Conservation (phyloP, 2,113 vertebrate genomes). For the Blennius ocellaris region DNA sequence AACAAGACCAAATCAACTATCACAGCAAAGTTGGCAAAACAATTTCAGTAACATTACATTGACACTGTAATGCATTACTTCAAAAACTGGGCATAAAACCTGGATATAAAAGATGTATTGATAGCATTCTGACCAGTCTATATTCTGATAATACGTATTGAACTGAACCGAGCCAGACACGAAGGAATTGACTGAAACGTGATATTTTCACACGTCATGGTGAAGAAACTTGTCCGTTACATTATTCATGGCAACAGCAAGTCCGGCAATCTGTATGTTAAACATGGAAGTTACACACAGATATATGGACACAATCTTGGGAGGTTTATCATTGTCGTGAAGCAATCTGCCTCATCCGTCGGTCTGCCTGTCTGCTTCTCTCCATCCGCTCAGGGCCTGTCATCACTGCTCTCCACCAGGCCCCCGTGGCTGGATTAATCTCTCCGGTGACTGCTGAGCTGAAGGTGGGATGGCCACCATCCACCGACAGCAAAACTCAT, state of each 20-base stretch:
- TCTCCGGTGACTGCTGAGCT: constrained; percentile 59
- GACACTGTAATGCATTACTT: too few relatives aligned
- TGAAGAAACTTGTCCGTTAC: constrained; percentile 8
- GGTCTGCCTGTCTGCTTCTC: constrained; percentile 40
- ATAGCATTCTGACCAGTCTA: too few relatives aligned
- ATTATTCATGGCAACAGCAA: constrained; percentile 11
- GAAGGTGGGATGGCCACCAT: constrained; percentile 59
- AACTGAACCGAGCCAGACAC: not conserved
- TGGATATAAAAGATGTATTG: too few relatives aligned
- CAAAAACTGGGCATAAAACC: too few relatives aligned
- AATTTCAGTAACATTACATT: too few relatives aligned
- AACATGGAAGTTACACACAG: constrained; percentile 40
- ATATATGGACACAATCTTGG: constrained; percentile 53
- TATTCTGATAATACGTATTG: too few relatives aligned
- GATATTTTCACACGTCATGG: not conserved
- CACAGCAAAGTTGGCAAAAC: too few relatives aligned
- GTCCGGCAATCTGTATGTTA: constrained; percentile 47
- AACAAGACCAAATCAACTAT: too few relatives aligned
- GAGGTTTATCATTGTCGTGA: constrained; percentile 47
- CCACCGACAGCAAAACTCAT: constrained; percentile 72
- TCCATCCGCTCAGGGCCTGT: constrained; percentile 40
- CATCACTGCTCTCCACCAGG: constrained; percentile 41
- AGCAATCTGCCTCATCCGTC: constrained; percentile 38
- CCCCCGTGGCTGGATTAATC: constrained; percentile 73
- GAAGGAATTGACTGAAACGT: not conserved